Evolutionary conservation across 2,797 vertebrate species (phyloP).

Genomic region (Zenarchopterus dispar): DNA sequence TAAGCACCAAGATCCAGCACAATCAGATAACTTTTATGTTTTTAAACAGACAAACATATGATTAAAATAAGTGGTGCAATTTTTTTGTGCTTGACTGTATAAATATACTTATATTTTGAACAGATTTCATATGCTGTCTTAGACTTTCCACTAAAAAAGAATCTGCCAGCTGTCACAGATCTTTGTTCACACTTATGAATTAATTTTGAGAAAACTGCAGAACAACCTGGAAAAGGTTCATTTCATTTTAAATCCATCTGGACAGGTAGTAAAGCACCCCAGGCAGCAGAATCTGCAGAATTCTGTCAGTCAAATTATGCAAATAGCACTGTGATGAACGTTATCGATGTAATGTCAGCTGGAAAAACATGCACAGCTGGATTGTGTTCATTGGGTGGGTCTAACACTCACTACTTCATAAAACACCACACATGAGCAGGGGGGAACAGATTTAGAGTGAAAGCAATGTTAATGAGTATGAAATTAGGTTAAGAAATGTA

Average conservation of each 20-base stretch:
- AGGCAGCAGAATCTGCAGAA: conserved; percentile 59
- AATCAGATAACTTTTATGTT: no score
- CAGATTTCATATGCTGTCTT: neutral
- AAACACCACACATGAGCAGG: conserved; percentile 34
- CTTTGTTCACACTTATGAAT: conserved; percentile 28
- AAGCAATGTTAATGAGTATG: neutral
- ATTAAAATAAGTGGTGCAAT: no score
- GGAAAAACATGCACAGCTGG: conserved; percentile 66
- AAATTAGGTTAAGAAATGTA: conserved; percentile 5
- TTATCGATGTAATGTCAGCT: conserved; percentile 62
- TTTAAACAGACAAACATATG: no score
- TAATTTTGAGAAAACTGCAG: conserved; percentile 34
- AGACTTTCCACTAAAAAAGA: conserved; percentile 5
- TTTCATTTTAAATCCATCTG: conserved; percentile 66
- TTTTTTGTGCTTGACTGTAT: no score
- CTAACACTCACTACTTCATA: conserved; percentile 24
- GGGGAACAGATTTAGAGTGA: conserved; percentile 23
- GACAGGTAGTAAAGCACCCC: conserved; percentile 48
- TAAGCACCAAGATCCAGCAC: no score
- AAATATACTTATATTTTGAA: no score
- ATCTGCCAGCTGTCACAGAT: conserved; percentile 7
- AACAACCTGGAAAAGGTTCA: conserved; percentile 63
- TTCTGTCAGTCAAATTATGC: conserved; percentile 66
- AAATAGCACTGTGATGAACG: conserved; percentile 64
- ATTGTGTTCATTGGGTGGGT: conserved; percentile 27